These are phyloP conservation scores for Globodera ellingtonae DNA, from an alignment of 1,140 invertebrate genomes.

Conservation along the genomic window DNA sequence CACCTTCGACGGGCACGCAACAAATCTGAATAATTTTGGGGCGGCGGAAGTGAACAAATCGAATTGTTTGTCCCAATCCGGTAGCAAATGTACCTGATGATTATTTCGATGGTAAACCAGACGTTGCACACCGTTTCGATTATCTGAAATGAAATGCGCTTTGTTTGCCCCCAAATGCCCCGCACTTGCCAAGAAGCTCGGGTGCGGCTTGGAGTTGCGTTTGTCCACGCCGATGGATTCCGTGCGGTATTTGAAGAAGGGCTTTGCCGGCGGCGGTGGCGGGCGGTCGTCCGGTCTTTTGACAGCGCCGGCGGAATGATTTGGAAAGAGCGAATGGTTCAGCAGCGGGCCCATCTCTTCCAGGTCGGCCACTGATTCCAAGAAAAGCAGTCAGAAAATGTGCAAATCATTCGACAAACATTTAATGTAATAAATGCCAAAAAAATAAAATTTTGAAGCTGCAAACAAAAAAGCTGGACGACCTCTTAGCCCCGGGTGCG, in stretches of 20 bases:
- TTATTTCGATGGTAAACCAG: constrained; percentile 92
- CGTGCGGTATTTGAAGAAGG: constrained; percentile 59
- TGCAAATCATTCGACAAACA: too few relatives aligned
- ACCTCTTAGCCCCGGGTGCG: constrained; percentile 80
- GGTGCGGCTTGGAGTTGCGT: constrained; percentile 61
- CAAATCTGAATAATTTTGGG: constrained; percentile 40
- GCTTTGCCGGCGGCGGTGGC: constrained; percentile 7
- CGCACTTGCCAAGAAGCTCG: constrained; percentile 54
- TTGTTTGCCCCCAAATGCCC: neutral
- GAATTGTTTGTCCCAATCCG: neutral
- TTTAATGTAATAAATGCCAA: too few relatives aligned
- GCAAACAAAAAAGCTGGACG: neutral
- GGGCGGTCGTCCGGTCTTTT: constrained; percentile 4
- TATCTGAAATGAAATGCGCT: constrained; percentile 74
- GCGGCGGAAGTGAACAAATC: too few relatives aligned
- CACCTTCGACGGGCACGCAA: constrained; percentile 77
- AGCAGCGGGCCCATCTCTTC: constrained; percentile 4
- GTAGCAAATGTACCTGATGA: constrained; percentile 70
- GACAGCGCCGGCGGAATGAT: neutral
- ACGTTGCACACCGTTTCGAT: constrained; percentile 90
- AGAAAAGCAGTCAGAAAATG: neutral
- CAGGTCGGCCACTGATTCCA: constrained; percentile 1
- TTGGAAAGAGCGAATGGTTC: constrained; percentile 6
- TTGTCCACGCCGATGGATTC: constrained; percentile 60
- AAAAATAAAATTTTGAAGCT: too few relatives aligned